A percentile compares a stretch with the other conserved stretches of the same genome.
Conservation (phyloP, 1,140 invertebrate genomes). For the Nebria ingens region DNA sequence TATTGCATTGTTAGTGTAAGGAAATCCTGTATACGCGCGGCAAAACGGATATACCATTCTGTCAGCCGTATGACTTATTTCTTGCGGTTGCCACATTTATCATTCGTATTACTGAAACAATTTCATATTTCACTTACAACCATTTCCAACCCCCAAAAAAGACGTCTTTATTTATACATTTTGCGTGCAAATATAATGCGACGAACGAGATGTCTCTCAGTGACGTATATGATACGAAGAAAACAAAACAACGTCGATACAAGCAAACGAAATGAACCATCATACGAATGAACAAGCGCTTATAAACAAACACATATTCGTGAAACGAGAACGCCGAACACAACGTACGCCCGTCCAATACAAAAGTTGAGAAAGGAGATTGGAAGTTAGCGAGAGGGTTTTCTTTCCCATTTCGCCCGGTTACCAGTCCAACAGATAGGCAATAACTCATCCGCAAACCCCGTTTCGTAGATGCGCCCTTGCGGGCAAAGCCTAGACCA, state of each 20-base stretch:
- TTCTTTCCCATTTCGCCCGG: constrained; percentile 26
- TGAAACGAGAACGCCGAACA: not conserved
- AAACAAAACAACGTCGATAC: not conserved
- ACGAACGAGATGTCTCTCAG: not conserved
- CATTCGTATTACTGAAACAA: no score
- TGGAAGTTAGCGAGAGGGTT: constrained; percentile 21
- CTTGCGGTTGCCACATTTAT: no score
- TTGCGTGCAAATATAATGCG: not conserved
- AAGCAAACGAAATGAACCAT: not conserved
- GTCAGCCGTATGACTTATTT: no score
- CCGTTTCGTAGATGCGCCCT: not conserved
- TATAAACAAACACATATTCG: no score
- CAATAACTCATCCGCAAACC: constrained; percentile 26
- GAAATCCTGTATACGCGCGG: no score
- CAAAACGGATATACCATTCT: no score
- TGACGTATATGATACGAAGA: not conserved
- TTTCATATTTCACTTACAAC: no score
- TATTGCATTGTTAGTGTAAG: no score
- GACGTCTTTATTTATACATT: no score
- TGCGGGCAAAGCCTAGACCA: no score
- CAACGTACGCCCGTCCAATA: not conserved
- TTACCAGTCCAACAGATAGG: constrained; percentile 27
- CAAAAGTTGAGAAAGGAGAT: constrained; percentile 1
- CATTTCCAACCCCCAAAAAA: no score
- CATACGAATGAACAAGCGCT: no score